Evolutionary conservation across 2,113 vertebrate genomes (phyloP).

Genomic region (Naja naja): DNA sequence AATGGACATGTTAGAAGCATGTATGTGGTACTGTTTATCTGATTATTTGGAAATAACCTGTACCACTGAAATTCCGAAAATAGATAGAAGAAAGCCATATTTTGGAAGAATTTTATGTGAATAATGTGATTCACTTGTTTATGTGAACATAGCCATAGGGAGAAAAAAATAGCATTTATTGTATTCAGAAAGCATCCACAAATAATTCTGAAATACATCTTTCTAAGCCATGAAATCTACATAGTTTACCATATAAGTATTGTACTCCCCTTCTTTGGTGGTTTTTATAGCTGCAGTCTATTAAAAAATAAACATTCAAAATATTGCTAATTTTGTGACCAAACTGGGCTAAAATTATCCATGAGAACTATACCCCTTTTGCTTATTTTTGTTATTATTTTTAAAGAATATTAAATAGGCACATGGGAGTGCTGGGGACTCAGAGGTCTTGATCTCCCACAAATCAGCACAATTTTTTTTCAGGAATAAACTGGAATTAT

Average conservation of each 20-base stretch:
- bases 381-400: neutral
- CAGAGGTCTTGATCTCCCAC: neutral
- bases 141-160: neutral
- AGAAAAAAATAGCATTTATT: neutral
- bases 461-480: neutral
- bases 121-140: neutral
- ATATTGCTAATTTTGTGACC: neutral
- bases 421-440: neutral
- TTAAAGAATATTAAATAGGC: neutral
- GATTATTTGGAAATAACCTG: slow-evolving; percentile 63
- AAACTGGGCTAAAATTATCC: neutral
- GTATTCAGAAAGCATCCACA: neutral
- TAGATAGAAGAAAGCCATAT: slow-evolving; percentile 26
- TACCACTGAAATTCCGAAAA: slow-evolving; percentile 31
- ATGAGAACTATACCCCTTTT: neutral
- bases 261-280: neutral
- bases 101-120: neutral
- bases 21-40: slow-evolving; percentile 47
- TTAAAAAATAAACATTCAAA: neutral
- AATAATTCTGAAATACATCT: neutral
- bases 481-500: neutral
- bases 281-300: neutral
- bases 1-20: slow-evolving; percentile 58
- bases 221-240: neutral
- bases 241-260: neutral